A percentile compares a stretch with the other conserved stretches of the same genome.
These are phyloP conservation scores for Drosophila busckii DNA, from an alignment of 1,140 invertebrate genomes.

Conservation along the genomic window DNA sequence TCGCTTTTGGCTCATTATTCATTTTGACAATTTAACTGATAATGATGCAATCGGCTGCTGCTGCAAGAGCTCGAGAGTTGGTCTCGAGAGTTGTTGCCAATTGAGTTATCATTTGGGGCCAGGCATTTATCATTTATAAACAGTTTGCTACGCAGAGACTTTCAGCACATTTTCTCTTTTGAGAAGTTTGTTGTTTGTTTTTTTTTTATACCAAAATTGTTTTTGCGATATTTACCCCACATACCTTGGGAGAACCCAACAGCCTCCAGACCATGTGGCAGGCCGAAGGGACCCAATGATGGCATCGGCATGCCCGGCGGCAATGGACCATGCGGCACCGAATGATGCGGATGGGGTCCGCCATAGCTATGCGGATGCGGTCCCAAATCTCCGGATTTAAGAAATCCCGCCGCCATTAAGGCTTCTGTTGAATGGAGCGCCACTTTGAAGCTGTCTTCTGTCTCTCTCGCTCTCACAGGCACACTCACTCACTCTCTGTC, in stretches of 20 bases:
- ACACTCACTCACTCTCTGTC: not conserved
- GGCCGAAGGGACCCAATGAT: constrained; percentile 79
- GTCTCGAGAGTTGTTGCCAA: no score
- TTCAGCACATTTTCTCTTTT: constrained; percentile 48
- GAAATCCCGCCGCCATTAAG: constrained; percentile 78
- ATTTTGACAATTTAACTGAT: constrained; percentile 77
- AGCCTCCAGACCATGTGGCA: constrained; percentile 79
- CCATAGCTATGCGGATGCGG: constrained; percentile 78
- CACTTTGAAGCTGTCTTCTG: constrained; percentile 68
- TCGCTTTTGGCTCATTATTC: constrained; percentile 62
- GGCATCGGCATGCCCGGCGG: constrained; percentile 79
- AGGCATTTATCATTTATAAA: constrained; percentile 5
- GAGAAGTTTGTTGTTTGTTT: constrained; percentile 12
- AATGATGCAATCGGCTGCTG: constrained; percentile 76
- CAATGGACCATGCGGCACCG: constrained; percentile 74
- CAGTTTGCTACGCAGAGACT: constrained; percentile 7
- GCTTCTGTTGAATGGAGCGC: constrained; percentile 78
- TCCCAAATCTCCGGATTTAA: constrained; percentile 76
- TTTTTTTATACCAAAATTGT: constrained; percentile 68
- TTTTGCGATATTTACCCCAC: constrained; percentile 79
- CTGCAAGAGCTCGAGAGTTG: no score
- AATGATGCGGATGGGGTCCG: constrained; percentile 77
- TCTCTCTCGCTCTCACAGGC: constrained; percentile 1
- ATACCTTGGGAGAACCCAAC: constrained; percentile 81
- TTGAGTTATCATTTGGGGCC: constrained; percentile 28